Base-by-base conservation (phyloP, 2,113 vertebrate genomes). In the Vanacampus margaritifer region DNA sequence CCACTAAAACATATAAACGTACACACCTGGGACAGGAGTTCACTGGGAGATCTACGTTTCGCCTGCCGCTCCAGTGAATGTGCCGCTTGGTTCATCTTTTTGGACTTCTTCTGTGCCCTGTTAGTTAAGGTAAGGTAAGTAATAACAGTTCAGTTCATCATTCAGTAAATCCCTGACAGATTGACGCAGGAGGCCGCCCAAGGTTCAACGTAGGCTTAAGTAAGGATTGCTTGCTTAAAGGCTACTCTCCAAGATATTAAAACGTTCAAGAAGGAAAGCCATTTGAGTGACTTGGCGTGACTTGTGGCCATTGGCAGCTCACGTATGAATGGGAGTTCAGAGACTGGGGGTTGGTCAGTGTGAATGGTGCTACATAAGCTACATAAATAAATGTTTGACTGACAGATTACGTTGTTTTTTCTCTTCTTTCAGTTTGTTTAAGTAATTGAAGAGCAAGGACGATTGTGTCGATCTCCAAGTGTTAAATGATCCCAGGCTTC, bases 91-190 rank as follows among this genome's bases (percentile, higher is more conserved):
- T 95, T 98, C 92, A 92, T 95, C 69, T 84, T 83, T 76, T 95
- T 97, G 89, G 93, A 95, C 86, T 94, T 95, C 88, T 92, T 96
- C 74, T 93, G 93, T 83, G 92, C 88, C 81, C 95, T 95, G 84
- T 97, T 99, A 73, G 90, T 94, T 83, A 95, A 79, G 79, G 93
- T 84, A 88, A 91, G 94, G 87, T 78, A 62, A 17, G 56, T 58
- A 77, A 39, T 12, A 69, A 64, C 21, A 61, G 12, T n/a, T 61
- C 11, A 39, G n/a, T 14, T 61, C 21, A 54, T 10, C 16, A 21
- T 7, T 51, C n/a, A 51, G 48, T 39, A 11, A 23, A 23, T 54
- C 1, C 8, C 64, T 7, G 73, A 67, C 39, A 65, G 50, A 64
- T 67, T 74, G 51, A 75, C 39, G 73, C 6, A 19, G 46, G 36